Evolutionary conservation across 2,113 vertebrate species (phyloP).

Genomic region (Urocitellus parryii): DNA sequence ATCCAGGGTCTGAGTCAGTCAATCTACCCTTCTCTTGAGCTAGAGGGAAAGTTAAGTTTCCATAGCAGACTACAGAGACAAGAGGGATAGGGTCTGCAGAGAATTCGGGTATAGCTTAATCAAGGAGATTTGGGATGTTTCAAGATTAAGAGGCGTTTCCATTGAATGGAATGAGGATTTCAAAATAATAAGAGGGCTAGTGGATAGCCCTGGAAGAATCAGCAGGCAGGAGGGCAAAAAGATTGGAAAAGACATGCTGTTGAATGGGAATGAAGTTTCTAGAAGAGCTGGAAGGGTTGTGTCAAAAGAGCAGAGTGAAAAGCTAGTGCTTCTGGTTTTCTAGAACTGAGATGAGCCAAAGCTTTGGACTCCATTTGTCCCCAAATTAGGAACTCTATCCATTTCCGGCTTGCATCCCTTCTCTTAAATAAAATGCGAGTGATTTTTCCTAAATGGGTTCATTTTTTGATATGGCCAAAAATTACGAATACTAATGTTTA

Average conservation of each 20-base stretch:
- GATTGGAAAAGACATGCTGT: background rate
- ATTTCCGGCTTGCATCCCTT: too few species aligned
- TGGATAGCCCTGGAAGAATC: background rate
- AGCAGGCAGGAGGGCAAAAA: background rate
- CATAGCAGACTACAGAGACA: background rate
- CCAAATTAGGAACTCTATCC: background rate
- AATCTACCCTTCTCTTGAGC: background rate
- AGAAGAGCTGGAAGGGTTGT: background rate
- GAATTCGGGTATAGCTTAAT: background rate
- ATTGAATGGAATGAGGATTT: background rate
- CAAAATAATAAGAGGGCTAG: background rate
- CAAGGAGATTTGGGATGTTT: conserved; percentile 25
- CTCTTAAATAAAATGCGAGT: too few species aligned
- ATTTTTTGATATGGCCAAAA: too few species aligned
- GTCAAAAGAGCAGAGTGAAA: background rate
- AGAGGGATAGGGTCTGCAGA: background rate
- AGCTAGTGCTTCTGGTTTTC: background rate
- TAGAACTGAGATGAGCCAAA: background rate
- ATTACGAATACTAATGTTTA: conserved; percentile 44
- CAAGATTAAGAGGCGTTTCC: background rate
- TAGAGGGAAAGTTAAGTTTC: background rate
- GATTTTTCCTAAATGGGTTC: too few species aligned
- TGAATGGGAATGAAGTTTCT: background rate
- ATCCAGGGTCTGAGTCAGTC: background rate
- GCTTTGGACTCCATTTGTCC: background rate